Conservation (phyloP, 2,113 vertebrate genomes). For the Cynopterus brachyotis region DNA sequence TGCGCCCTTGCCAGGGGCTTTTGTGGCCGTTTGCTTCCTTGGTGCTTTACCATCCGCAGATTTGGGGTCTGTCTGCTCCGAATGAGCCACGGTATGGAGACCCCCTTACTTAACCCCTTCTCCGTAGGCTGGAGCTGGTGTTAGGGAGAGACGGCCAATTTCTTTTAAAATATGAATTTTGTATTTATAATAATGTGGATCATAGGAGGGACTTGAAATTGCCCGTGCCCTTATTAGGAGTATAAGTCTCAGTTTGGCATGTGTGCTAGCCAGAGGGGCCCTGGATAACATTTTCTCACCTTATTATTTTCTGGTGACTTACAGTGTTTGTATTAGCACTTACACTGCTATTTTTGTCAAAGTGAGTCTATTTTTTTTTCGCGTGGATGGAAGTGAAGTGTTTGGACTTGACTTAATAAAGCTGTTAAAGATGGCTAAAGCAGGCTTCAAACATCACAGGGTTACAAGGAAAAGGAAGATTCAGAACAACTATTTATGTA, state of each 20-base stretch:
- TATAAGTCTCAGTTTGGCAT: background rate
- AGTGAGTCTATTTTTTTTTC: background rate
- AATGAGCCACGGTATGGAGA: too few species aligned
- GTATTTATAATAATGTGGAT: background rate
- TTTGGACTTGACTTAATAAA: conserved; percentile 33
- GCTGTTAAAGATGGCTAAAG: background rate
- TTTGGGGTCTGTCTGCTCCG: too few species aligned
- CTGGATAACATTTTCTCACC: background rate
- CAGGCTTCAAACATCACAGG: background rate
- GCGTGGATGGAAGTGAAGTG: conserved; percentile 23
- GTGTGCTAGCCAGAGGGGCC: background rate
- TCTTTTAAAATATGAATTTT: background rate
- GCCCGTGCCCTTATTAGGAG: background rate
- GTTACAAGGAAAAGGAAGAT: background rate
- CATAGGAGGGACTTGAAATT: background rate
- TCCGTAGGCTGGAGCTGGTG: too few species aligned
- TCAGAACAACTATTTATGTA: background rate
- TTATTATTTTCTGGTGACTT: background rate
- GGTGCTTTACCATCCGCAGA: too few species aligned
- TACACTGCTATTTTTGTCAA: conserved; percentile 33
- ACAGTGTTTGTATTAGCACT: conserved; percentile 41
- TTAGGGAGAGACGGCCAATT: background rate
- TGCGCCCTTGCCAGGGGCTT: too few species aligned
- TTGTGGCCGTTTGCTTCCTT: too few species aligned
- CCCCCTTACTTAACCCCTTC: too few species aligned